Base-by-base conservation (phyloP, 1,140 invertebrate species). In the Ostrea edulis region DNA sequence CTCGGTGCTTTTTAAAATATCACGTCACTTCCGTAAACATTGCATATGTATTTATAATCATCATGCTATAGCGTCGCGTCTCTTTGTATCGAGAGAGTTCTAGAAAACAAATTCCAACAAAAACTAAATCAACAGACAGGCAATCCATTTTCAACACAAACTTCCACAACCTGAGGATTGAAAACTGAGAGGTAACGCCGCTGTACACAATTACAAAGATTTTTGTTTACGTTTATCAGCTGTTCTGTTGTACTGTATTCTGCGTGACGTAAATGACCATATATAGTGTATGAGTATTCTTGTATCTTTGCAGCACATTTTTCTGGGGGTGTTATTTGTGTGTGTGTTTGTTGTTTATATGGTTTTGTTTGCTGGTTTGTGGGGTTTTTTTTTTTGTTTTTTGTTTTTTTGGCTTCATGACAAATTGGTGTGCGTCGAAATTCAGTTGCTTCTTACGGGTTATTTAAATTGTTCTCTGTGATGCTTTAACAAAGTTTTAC, bases 21-120 rank as follows among this genome's bases (percentile, higher is more conserved):
- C 35, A 29, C 68, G 68, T 77, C 68, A 77, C 68, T 77, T 77
- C 68, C 68, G 68, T 77, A 77, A 77, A 77, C 68, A 77, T 77
- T 77, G 68, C 68, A 17, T 29, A 25, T 62, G n/a, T 62, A 9
- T 22, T 14, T 14, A 35, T 77, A 20, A 44, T 44, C 2, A 62
- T 62, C 25, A 77, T 77, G 68, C 22, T 9, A 29, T 77, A 77
- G 68, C 68, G 68, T 77, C 68, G 11, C 68, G 68, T 77, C 68
- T 11, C 68, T 25, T 5, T 29, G 22, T 25, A 29, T 77, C 68
- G n/a, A 62, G 68, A 77, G 25, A 25, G 25, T 77, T 77, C 68
- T 77, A 77, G 68, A 77, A 77, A 77, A 29, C 22, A 14, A n/a
- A 77, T 77, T 11, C 14, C 9, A 12, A 12, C 14, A 62, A 17